These are phyloP conservation scores for Philereme transversata DNA, from an alignment of 2,888 invertebrate species.

Conservation along the genomic window DNA sequence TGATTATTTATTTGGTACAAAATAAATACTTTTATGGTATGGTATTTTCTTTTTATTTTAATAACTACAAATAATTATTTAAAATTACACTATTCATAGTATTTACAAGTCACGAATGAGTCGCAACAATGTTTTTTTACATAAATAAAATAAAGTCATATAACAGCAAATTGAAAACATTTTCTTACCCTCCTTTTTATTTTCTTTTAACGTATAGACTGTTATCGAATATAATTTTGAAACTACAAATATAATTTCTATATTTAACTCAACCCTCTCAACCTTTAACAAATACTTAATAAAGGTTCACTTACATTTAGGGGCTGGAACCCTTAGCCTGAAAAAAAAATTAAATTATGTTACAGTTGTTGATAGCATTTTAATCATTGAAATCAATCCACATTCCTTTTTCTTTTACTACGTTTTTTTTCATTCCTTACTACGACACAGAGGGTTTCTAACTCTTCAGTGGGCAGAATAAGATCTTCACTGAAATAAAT, in stretches of 20 bases:
- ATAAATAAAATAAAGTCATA: not conserved
- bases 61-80: constrained; percentile 29
- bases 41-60: constrained; percentile 35
- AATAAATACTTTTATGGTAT: constrained; percentile 67
- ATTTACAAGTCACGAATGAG: constrained; percentile 17
- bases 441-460: not conserved
- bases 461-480: too few relatives aligned
- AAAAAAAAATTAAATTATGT: constrained; percentile 10
- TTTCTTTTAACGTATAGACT: too few relatives aligned
- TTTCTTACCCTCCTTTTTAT: too few relatives aligned
- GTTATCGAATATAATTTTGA: not conserved
- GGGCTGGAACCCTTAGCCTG: constrained; percentile 20
- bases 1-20: constrained; percentile 67
- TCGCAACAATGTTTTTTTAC: not conserved
- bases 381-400: not conserved
- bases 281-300: not conserved
- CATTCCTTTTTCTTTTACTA: too few relatives aligned
- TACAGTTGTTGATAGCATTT: not conserved
- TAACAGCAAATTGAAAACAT: not conserved
- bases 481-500: too few relatives aligned
- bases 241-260: not conserved
- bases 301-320: constrained; percentile 19
- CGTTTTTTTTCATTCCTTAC: too few relatives aligned
- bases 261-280: not conserved
- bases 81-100: constrained; percentile 1